Conservation (phyloP, 2,888 invertebrate species). For the Drosophila meridionalis region DNA sequence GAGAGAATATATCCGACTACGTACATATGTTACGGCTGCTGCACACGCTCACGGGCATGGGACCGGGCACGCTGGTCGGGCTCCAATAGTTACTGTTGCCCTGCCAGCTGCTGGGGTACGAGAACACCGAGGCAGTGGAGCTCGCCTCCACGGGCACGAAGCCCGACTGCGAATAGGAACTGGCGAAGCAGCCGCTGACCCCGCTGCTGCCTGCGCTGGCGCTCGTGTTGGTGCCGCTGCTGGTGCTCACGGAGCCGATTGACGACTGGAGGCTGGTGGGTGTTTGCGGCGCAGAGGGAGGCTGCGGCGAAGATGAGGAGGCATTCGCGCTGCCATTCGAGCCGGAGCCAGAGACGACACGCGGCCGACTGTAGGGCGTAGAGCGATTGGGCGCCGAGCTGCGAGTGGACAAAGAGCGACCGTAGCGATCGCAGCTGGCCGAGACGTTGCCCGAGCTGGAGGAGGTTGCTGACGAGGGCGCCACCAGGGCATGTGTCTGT, state of each 20-base stretch:
- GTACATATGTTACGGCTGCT: slow-evolving; percentile 69
- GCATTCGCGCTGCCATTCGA: slow-evolving; percentile 76
- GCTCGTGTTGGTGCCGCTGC: slow-evolving; percentile 42
- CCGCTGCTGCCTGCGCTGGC: slow-evolving; percentile 44
- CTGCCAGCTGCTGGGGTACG: slow-evolving; percentile 84
- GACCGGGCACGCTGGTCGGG: slow-evolving; percentile 73
- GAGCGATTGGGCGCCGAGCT: slow-evolving; percentile 65
- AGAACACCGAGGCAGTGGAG: slow-evolving; percentile 82
- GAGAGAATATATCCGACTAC: slow-evolving; percentile 9
- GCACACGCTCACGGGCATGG: slow-evolving; percentile 78
- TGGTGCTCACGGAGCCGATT: slow-evolving; percentile 51
- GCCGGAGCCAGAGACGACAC: slow-evolving; percentile 74
- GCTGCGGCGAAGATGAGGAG: slow-evolving; percentile 78
- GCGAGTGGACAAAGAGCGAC: slow-evolving; percentile 74
- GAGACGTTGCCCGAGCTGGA: slow-evolving; percentile 42
- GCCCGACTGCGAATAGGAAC: slow-evolving; percentile 82
- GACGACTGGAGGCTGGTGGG: slow-evolving; percentile 78
- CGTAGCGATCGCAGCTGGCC: slow-evolving; percentile 73
- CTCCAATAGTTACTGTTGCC: slow-evolving; percentile 83
- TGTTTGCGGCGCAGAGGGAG: slow-evolving; percentile 82
- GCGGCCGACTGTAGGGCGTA: slow-evolving; percentile 81
- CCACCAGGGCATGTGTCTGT: slow-evolving; percentile 56
- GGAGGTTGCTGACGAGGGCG: slow-evolving; percentile 44
- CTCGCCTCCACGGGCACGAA: slow-evolving; percentile 84
- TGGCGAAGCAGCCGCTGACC: slow-evolving; percentile 55